phyloP scores from a whole-genome alignment of 1,140 invertebrate genomes.

The Phenacoccus solenopsis region DNA sequence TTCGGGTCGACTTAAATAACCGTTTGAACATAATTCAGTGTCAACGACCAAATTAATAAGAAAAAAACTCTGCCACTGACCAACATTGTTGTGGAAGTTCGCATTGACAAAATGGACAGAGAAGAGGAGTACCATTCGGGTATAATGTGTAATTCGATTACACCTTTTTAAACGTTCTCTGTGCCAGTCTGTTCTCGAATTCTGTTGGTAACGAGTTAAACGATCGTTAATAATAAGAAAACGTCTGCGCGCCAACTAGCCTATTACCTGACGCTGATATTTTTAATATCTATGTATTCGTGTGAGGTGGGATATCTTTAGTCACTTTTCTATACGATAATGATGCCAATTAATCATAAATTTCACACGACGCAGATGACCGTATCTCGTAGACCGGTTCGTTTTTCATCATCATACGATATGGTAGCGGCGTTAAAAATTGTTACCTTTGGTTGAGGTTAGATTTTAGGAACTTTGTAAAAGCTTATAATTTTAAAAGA shows the following conservation, averaged over 20 bases:
- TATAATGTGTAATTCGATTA: not conserved
- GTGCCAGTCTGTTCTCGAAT: not conserved
- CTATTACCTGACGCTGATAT: not conserved
- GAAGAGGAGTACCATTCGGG: not conserved
- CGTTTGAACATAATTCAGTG: not conserved
- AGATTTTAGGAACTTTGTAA: not conserved
- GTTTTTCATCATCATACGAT: not conserved
- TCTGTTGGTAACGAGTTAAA: not conserved
- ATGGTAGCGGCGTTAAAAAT: not conserved
- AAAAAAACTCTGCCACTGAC: not conserved
- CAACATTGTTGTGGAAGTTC: not conserved
- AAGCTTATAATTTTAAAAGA: not conserved
- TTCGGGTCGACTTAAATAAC: not conserved
- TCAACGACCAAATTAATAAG: not conserved
- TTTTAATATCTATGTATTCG: not conserved
- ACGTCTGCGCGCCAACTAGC: not conserved
- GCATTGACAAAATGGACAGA: not conserved
- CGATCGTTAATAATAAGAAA: not conserved
- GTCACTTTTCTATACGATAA: not conserved
- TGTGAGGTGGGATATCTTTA: conserved; percentile 13
- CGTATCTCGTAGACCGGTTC: not conserved
- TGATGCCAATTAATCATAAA: conserved; percentile 17
- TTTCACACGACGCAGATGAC: not conserved
- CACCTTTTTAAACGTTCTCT: no score
- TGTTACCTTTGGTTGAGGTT: not conserved